Evolutionary conservation across 2,113 vertebrate genomes (phyloP).

Genomic region (Callipepla californica): DNA sequence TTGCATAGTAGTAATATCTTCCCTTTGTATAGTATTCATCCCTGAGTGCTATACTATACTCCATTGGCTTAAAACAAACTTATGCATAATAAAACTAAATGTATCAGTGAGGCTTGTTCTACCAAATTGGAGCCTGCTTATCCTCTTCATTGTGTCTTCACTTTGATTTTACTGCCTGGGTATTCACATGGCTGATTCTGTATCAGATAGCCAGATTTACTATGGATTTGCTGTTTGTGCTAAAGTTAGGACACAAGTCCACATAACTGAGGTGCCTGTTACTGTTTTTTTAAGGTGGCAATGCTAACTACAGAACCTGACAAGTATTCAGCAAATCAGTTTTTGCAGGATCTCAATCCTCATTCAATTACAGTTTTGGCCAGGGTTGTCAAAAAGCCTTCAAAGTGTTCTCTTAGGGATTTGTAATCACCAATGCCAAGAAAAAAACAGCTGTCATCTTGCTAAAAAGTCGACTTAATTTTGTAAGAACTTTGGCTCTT

Average conservation of each 20-base stretch:
- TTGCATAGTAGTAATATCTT: not conserved
- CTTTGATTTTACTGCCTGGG: fast-evolving
- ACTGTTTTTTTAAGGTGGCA: not conserved
- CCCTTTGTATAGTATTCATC: not conserved
- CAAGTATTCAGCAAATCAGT: not conserved
- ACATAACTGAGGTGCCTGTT: not conserved
- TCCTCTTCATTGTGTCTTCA: fast-evolving
- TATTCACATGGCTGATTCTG: fast-evolving
- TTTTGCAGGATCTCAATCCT: not conserved
- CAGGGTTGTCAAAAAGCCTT: not conserved
- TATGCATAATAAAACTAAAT: not conserved
- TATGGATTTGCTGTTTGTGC: not conserved
- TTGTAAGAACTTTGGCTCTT: not conserved
- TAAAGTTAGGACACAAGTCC: not conserved
- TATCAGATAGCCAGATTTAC: not conserved
- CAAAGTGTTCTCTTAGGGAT: not conserved
- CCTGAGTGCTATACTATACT: not conserved
- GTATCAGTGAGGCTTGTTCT: not conserved
- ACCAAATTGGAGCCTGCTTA: not conserved
- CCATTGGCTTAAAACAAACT: not conserved
- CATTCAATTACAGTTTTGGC: conserved; percentile 30
- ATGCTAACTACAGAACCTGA: not conserved
- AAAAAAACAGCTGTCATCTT: conserved; percentile 26
- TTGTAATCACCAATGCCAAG: not conserved
- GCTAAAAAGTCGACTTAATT: conserved; percentile 14